Evolutionary conservation across 2,888 invertebrate species (phyloP), one percentile per base, ranked within the genome.

Genomic region (Caenorhabditis drosophilae): DNA sequence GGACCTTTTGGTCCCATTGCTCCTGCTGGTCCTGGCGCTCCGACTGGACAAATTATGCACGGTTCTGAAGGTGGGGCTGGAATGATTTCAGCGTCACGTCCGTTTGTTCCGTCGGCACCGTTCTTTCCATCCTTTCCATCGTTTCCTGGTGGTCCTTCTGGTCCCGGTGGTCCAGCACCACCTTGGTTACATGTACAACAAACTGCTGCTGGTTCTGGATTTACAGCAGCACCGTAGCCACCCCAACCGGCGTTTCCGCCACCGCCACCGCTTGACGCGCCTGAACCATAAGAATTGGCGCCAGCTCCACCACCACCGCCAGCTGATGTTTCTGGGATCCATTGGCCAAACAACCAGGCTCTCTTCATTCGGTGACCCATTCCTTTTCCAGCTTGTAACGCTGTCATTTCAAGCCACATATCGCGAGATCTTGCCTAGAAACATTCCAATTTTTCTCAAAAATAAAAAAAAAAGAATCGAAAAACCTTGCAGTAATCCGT

Each of bases 21-120:
- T 66, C 70, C 77, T 60, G 71, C 66, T 35, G 78, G 73, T 55
- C 77, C 80, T 40, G 78, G 67, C 26, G 80, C 75, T 67, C 80
- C 80, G n/a, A 72, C 66, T 35, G 80, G 80, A 67, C 80, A 80
- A 56, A 78, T 78, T 63, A 80, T 73, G 67, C 79, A 79, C 20
- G 79, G 79, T 56, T 75, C 74, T 15, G 55, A 60, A 4, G 72
- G 59, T 47, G 77, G 73, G 18, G 76, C 76, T 42, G 73, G 75
- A 9, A 76, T 67, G 6, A 76, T 66, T 42, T 75, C 76, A 25
- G 76, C 76, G 47, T 76, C 73, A 35, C 68, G 62, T 46, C 76
- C 78, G 62, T 73, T 70, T 61, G 69, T 70, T 63, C 79, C 79
- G 59, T 78, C 78, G 34, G 67, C 62, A 62, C 80, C 80, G 55